Conservation (phyloP, 2,888 invertebrate genomes). For the Lepetodrilus schrolli region DNA sequence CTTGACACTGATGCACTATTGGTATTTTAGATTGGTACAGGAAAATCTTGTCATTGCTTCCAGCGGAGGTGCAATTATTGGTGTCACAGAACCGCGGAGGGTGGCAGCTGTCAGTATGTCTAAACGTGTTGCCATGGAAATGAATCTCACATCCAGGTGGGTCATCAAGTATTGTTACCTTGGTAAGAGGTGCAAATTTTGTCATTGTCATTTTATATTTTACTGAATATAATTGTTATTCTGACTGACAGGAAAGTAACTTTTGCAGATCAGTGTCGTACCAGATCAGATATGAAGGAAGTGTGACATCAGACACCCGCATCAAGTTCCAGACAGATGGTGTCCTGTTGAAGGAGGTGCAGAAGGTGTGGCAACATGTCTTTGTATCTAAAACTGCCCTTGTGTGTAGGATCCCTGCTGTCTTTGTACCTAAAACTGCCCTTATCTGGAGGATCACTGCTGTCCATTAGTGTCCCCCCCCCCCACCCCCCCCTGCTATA, state of each 20-base stretch:
- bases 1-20: no score
- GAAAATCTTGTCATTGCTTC: no score
- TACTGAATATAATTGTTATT: neutral
- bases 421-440: no score
- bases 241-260: neutral
- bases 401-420: no score
- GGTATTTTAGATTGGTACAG: no score
- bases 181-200: no score
- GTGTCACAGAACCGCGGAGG: conserved; percentile 96
- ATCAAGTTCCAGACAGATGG: conserved; percentile 99
- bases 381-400: no score
- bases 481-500: no score
- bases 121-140: conserved; percentile 89
- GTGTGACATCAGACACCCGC: conserved; percentile 88
- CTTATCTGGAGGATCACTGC: no score
- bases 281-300: conserved; percentile 94
- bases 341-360: conserved; percentile 93
- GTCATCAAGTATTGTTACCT: neutral
- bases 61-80: conserved; percentile 84
- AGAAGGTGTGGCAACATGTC: no score
- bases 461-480: no score
- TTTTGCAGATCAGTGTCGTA: conserved; percentile 72
- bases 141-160: conserved; percentile 81
- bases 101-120: conserved; percentile 99
- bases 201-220: no score